Evolutionary conservation across 2,888 invertebrate species (phyloP).

Genomic region (Ferdinandea cuprea): DNA sequence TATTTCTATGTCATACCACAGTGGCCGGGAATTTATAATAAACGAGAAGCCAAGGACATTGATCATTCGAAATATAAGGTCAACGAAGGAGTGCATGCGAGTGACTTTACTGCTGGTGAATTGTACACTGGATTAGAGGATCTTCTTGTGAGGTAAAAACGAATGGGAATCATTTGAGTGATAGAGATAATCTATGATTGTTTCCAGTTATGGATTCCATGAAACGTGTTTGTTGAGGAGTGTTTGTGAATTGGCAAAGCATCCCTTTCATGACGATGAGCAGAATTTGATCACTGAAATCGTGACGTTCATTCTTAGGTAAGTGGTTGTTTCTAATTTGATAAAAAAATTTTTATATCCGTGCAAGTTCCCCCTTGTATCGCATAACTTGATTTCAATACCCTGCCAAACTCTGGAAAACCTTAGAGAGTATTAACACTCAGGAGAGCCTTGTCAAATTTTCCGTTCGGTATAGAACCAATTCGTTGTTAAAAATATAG

Average conservation of each 20-base stretch:
- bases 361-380: too few relatives aligned
- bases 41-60: constrained; percentile 54
- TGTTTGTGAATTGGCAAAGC: constrained; percentile 87
- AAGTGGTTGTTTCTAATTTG: constrained; percentile 82
- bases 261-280: constrained; percentile 84
- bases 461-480: too few relatives aligned
- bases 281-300: constrained; percentile 87
- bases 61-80: constrained; percentile 52
- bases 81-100: constrained; percentile 77
- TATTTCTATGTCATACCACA: constrained; percentile 81
- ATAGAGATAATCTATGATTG: neutral
- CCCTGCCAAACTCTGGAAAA: too few relatives aligned
- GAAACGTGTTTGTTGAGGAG: constrained; percentile 88
- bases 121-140: constrained; percentile 81
- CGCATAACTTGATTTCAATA: too few relatives aligned
- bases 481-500: too few relatives aligned
- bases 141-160: constrained; percentile 27
- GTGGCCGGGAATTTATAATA: constrained; percentile 79
- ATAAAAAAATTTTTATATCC: too few relatives aligned
- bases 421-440: too few relatives aligned
- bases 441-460: too few relatives aligned
- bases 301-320: constrained; percentile 88
- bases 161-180: neutral
- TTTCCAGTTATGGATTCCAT: constrained; percentile 86
- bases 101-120: constrained; percentile 82